Evolutionary conservation across 2,888 invertebrate genomes (phyloP).

Genomic region (Drosophila pegasa): DNA sequence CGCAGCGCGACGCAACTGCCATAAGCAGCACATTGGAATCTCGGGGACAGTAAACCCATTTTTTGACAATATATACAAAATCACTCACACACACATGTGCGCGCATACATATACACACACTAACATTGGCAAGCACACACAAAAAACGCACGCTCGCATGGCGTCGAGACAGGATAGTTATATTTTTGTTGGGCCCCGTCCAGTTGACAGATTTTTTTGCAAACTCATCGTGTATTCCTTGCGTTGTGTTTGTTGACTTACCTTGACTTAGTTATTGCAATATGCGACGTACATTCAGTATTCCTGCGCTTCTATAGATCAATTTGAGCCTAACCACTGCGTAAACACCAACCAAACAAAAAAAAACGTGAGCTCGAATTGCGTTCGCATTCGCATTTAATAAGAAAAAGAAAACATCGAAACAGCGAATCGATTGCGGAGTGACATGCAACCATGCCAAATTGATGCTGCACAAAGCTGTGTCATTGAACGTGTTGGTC

Average conservation of each 20-base stretch:
- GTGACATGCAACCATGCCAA: neutral
- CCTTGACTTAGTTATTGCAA: constrained; percentile 47
- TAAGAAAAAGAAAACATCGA: constrained; percentile 15
- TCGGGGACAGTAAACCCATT: constrained; percentile 52
- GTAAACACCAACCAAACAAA: constrained; percentile 39
- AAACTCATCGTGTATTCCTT: constrained; percentile 29
- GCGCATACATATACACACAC: constrained; percentile 6
- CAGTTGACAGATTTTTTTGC: constrained; percentile 24
- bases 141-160: constrained; percentile 8
- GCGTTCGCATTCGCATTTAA: constrained; percentile 38
- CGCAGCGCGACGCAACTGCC: constrained; percentile 34
- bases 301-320: constrained; percentile 15
- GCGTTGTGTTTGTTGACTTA: constrained; percentile 36
- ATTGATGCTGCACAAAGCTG: constrained; percentile 11
- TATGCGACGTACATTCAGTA: constrained; percentile 40
- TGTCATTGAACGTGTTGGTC: constrained; percentile 22
- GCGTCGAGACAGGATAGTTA: constrained; percentile 26
- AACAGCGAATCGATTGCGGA: constrained; percentile 16
- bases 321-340: constrained; percentile 42
- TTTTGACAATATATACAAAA: constrained; percentile 43
- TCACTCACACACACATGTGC: constrained; percentile 16
- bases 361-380: constrained; percentile 51
- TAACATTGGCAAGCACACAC: constrained; percentile 3
- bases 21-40: constrained; percentile 31
- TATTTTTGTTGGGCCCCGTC: constrained; percentile 18